Percentiles rank a stretch among this genome's conserved stretches.
These are phyloP conservation scores for Sebastiscus albofasciatus DNA, from an alignment of 2,797 vertebrate species.

Conservation along the genomic window DNA sequence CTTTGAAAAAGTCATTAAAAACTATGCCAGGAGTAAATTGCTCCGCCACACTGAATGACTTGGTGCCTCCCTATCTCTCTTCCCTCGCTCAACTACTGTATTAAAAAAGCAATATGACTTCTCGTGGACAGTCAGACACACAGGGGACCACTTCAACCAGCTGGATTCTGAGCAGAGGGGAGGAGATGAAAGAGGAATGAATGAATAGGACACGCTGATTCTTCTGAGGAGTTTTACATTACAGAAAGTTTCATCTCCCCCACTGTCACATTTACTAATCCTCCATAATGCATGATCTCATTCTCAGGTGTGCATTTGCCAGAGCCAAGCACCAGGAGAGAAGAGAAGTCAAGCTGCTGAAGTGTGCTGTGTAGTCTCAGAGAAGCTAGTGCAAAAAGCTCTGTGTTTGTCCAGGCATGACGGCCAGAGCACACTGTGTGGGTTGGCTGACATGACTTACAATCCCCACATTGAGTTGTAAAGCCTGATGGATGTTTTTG, in stretches of 20 bases:
- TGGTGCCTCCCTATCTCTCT: not conserved
- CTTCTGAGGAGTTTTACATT: not conserved
- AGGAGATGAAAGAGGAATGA: not conserved
- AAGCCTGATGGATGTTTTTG: slow-evolving; percentile 13
- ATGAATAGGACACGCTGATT: not conserved
- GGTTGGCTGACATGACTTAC: slow-evolving; percentile 19
- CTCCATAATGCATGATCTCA: not conserved
- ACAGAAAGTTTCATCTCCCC: not conserved
- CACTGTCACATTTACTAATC: slow-evolving; percentile 9
- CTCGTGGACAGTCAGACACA: slow-evolving; percentile 38
- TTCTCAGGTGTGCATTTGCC: not conserved
- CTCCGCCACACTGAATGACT: slow-evolving; percentile 58
- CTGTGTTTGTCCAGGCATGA: slow-evolving; percentile 31
- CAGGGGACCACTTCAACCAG: slow-evolving; percentile 7
- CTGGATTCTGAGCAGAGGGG: slow-evolving; percentile 8
- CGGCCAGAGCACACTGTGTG: slow-evolving; percentile 8
- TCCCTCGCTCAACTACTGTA: slow-evolving; percentile 8
- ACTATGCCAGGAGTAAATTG: slow-evolving; percentile 65
- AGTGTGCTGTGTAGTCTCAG: slow-evolving; percentile 10
- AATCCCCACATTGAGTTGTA: slow-evolving; percentile 4
- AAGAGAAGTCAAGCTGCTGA: slow-evolving; percentile 1
- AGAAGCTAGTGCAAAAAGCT: slow-evolving; percentile 10
- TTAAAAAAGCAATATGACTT: slow-evolving; percentile 54
- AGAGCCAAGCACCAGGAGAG: not conserved
- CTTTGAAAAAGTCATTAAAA: slow-evolving; percentile 73